Evolutionary conservation across 2,113 vertebrate species (phyloP).

Genomic region (Clarias macrocephalus): DNA sequence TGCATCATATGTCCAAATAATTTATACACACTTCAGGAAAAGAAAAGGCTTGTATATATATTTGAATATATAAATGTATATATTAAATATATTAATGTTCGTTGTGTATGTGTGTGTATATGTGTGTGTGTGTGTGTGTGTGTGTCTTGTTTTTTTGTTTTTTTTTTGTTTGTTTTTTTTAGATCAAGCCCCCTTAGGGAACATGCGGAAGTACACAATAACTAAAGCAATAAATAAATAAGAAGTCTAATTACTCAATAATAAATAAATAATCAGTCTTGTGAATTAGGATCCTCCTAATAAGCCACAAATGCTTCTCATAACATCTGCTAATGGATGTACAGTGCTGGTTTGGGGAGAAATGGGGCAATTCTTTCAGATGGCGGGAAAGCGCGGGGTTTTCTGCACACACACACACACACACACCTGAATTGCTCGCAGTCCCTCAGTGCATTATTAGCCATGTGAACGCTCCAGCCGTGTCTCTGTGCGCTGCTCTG

Average conservation of each 20-base stretch:
- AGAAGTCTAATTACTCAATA: background rate
- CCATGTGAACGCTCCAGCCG: conserved; percentile 21
- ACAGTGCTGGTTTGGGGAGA: background rate
- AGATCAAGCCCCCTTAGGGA: background rate
- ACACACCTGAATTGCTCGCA: conserved; percentile 35
- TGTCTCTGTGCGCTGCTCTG: conserved; percentile 46
- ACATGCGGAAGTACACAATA: background rate
- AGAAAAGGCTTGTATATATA: too few species aligned
- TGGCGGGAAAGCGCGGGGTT: conserved; percentile 19
- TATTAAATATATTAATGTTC: too few species aligned
- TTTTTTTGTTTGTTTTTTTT: too few species aligned
- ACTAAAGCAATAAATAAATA: background rate
- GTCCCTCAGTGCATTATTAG: conserved; percentile 57
- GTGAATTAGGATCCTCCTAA: background rate
- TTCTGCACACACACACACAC: conserved; percentile 23
- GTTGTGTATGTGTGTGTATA: too few species aligned
- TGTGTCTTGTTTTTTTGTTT: too few species aligned
- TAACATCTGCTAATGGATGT: background rate
- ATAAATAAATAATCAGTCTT: conserved; percentile 3
- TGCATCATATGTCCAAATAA: too few species aligned
- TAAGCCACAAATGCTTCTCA: background rate
- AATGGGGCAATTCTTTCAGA: background rate
- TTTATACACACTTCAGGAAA: too few species aligned
- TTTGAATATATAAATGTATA: too few species aligned
- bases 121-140: too few species aligned